Evolutionary conservation across 2,888 invertebrate genomes (phyloP), one percentile per base, ranked within the genome.

Genomic region (Drosophila helvetica): DNA sequence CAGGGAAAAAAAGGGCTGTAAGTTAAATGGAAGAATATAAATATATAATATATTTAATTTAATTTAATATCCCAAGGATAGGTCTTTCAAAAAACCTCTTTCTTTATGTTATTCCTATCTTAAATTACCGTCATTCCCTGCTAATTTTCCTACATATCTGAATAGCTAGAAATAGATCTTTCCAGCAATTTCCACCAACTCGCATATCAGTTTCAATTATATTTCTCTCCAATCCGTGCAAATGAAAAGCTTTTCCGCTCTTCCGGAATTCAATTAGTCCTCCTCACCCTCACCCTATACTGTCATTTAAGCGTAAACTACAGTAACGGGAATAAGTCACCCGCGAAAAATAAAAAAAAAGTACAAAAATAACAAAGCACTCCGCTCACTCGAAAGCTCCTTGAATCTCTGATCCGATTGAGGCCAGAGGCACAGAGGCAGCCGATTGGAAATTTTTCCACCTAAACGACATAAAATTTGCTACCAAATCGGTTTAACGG

Each of bases 401-500:
- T 47, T 30, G 51, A 57, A 47, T 57, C 47, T 27, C 42, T 57
- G 57, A 68, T 67, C 10, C 57, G 45, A 45, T 48, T 27, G 38
- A 46, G 46, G 50, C n/a, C 38, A n/a, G 38, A 30, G 30, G 30
- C 30, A 15, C 15, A 15, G 7, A 1, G 12, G 48, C 69, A 69
- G 52, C 43, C 59, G 19, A 69, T 53, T 69, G 68, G 68, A 72
- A 70, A 72, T 58, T 69, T 53, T 46, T 72, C 54, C 46, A 48
- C 45, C 62, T 71, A 72, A 70, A 22, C 56, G 73, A 63, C 73
- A 70, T 72, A 51, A 72, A 70, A 70, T 72, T 70, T 56, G 70
- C 71, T 53, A 72, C 63, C 73, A 72, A 70, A 70, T 70, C 70
- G 70, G 70, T 70, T 70, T 70, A 70, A 70, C 53, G 56, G 52